Conservation (phyloP, 2,888 invertebrate genomes). For the Pyrochroa serraticornis region DNA sequence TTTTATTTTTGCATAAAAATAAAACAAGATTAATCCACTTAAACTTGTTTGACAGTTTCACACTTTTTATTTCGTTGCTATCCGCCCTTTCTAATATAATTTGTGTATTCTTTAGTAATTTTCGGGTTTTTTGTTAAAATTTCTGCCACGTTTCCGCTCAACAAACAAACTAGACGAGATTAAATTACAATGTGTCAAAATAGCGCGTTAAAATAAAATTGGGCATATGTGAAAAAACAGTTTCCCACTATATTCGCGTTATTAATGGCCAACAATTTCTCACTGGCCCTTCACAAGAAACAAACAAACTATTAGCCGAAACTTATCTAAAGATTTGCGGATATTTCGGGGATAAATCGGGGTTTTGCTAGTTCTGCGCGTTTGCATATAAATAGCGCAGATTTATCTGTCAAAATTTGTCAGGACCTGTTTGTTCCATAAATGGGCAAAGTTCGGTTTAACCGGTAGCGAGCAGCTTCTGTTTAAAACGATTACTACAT, state of each 20-base stretch:
- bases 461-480: too few species aligned
- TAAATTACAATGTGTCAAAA: neutral
- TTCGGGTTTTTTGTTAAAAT: too few species aligned
- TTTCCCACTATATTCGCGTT: neutral
- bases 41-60: conserved; percentile 21
- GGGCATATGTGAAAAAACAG: too few species aligned
- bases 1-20: conserved; percentile 25
- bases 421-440: conserved; percentile 24
- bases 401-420: conserved; percentile 27
- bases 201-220: too few species aligned
- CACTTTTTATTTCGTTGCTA: conserved; percentile 5
- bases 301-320: conserved; percentile 12
- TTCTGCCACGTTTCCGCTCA: too few species aligned
- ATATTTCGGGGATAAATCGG: conserved; percentile 10
- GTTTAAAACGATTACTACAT: too few species aligned
- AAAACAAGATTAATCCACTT: conserved; percentile 22
- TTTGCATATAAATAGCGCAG: conserved; percentile 25
- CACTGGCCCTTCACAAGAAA: conserved; percentile 11
- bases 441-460: conserved; percentile 3
- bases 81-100: too few species aligned
- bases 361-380: conserved; percentile 18
- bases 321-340: conserved; percentile 19
- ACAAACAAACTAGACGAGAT: too few species aligned
- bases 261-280: conserved; percentile 13
- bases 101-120: too few species aligned